Evolutionary conservation across 2,888 invertebrate species (phyloP).

Genomic region (Oeneis ivallda): DNA sequence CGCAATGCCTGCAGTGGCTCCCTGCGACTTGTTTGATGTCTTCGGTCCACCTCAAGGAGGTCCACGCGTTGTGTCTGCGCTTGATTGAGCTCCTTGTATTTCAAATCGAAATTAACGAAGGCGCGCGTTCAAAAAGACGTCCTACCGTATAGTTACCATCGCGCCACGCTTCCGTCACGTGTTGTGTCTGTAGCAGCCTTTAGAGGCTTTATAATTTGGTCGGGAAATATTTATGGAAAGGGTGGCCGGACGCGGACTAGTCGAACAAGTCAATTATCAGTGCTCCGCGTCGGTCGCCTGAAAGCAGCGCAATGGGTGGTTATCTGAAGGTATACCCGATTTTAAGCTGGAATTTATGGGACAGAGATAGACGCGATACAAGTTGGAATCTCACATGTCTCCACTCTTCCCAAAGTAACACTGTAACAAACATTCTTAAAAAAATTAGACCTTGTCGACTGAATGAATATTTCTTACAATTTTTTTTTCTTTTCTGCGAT

Average conservation of each 20-base stretch:
- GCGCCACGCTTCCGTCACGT: not conserved
- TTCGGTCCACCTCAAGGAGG: too few species aligned
- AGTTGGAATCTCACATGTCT: constrained; percentile 67
- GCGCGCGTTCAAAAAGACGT: not conserved
- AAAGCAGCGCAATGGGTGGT: constrained; percentile 74
- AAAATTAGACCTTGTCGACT: not conserved
- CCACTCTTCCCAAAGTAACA: constrained; percentile 41
- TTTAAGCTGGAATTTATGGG: constrained; percentile 68
- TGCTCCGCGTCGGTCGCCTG: constrained; percentile 57
- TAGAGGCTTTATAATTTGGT: constrained; percentile 78
- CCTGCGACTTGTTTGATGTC: too few species aligned
- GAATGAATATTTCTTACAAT: too few species aligned
- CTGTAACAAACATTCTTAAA: constrained; percentile 21
- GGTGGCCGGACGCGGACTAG: constrained; percentile 71
- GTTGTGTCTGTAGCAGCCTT: not conserved
- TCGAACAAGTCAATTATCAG: constrained; percentile 78
- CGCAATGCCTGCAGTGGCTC: too few species aligned
- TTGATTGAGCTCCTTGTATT: not conserved
- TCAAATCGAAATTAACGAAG: not conserved
- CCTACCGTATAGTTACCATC: not conserved
- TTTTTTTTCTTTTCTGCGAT: too few species aligned
- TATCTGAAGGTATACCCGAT: constrained; percentile 48
- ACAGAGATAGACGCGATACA: constrained; percentile 52
- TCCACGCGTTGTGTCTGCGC: too few species aligned
- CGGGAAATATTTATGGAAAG: constrained; percentile 81